Evolutionary conservation across 2,888 invertebrate genomes (phyloP), one percentile per base, ranked within the genome.

Genomic region (Hirudinaria manillensis): DNA sequence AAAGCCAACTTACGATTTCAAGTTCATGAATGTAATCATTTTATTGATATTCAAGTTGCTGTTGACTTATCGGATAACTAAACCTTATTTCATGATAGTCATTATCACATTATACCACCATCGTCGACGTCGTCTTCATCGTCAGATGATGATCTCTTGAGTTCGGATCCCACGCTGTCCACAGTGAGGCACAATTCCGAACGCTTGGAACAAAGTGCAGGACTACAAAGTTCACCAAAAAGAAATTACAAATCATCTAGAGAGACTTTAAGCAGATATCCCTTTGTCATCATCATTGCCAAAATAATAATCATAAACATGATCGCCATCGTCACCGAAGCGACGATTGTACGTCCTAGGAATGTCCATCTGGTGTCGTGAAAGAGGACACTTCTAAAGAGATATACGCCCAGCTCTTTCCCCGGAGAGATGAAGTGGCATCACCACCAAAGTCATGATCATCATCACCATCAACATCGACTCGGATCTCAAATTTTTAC

Each of bases 171-270:
- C 13, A 16, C 24, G 13, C 13, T 21, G 36, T 16, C 38, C 10
- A 70, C 34, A 21, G 93, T 93, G 45, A 89, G 95, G 80, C 94
- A 95, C 88, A 91, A 95, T 83, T 95, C 96, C 51, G 94, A 94
- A 87, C 94, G 94, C 80, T 89, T 96, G 84, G 93, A 93, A 83
- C 91, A 93, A 89, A 96, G 80, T 92, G 93, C 84, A 89, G 91
- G 81, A 91, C 91, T 78, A 96, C 96, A 70, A 89, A 94, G 81
- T 97, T 97, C 88, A 91, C 93, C 93, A 56, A 81, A 21, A 53
- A 53, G 21, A 21, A 53, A 21, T 21, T 53, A 13, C 53, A 53
- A 21, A 53, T 53, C 53, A 53, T 53, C 53, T 53, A 53, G 13
- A 53, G 53, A 53, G 53, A 21, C 13, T 53, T 53, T 21, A 53